A percentile compares a stretch with the other conserved stretches of the same genome.
Conservation (phyloP, 2,797 vertebrate species). For the Adrianichthys oophorus region DNA sequence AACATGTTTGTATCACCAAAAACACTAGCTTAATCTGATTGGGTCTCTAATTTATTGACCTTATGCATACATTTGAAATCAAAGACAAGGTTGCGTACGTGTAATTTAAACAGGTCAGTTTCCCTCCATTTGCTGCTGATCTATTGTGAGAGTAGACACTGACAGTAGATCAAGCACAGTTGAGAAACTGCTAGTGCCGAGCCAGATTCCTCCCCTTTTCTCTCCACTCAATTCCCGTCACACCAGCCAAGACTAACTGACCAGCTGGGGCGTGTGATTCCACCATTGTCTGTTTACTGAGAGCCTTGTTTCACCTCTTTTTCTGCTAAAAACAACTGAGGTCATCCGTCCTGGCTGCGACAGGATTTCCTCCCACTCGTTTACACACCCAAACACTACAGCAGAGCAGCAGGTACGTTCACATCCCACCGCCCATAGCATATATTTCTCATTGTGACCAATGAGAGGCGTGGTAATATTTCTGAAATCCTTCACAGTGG, state of each 20-base stretch:
- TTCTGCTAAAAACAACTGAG: conserved; percentile 39
- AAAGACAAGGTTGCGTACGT: too few species aligned
- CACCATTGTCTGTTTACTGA: conserved; percentile 29
- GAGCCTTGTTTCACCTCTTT: conserved; percentile 14
- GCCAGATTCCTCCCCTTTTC: conserved; percentile 5
- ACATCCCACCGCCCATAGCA: background rate
- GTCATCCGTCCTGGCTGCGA: conserved; percentile 27
- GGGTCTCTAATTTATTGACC: too few species aligned
- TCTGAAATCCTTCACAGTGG: background rate
- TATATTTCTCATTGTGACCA: background rate
- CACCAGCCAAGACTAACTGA: conserved; percentile 14
- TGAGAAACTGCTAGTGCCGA: conserved; percentile 12
- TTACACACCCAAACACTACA: conserved; percentile 4
- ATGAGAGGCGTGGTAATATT: too few species aligned
- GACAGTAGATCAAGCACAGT: conserved; percentile 3
- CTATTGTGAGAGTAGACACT: background rate
- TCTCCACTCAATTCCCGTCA: background rate
- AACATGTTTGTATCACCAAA: too few species aligned
- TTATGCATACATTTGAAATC: too few species aligned
- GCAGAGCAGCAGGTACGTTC: background rate
- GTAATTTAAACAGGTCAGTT: too few species aligned
- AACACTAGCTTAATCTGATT: too few species aligned
- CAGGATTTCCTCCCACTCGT: conserved; percentile 35
- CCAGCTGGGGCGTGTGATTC: conserved; percentile 28
- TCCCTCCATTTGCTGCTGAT: too few species aligned